A percentile compares a stretch with the other conserved stretches of the same genome.
Conservation (phyloP, 2,113 vertebrate genomes). For the Gorsachius goisagi region DNA sequence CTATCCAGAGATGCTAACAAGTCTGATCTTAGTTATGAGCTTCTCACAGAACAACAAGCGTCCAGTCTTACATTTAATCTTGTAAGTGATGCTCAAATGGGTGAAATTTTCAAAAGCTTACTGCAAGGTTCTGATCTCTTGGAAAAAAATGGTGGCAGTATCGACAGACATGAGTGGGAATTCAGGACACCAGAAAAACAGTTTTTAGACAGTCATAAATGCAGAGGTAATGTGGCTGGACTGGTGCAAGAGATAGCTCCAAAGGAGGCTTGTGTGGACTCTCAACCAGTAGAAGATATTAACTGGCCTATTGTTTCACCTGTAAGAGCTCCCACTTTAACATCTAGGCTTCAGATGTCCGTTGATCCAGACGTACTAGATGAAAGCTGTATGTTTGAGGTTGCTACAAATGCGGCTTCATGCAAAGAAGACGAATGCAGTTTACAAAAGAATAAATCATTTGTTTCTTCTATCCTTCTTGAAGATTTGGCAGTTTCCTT, state of each 20-base stretch:
- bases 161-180: constrained; percentile 80
- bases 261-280: constrained; percentile 70
- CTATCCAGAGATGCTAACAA: constrained; percentile 73
- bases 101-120: constrained; percentile 95
- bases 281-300: constrained; percentile 72
- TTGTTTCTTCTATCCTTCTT: constrained; percentile 84
- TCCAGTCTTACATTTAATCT: constrained; percentile 94
- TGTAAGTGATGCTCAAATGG: constrained; percentile 95
- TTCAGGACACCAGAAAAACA: constrained; percentile 86
- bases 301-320: constrained; percentile 87
- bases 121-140: constrained; percentile 91
- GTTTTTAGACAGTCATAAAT: constrained; percentile 67
- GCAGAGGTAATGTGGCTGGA: constrained; percentile 33
- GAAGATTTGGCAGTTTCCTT: constrained; percentile 96
- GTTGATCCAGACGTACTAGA: constrained; percentile 89
- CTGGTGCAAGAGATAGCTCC: constrained; percentile 67
- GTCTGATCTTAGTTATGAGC: constrained; percentile 83
- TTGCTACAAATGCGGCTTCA: constrained; percentile 72
- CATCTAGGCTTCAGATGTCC: constrained; percentile 68
- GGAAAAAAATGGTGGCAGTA: constrained; percentile 71
- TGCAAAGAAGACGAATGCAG: constrained; percentile 62
- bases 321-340: constrained; percentile 72
- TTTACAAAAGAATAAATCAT: constrained; percentile 70
- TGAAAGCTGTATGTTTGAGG: constrained; percentile 93
- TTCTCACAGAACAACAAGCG: constrained; percentile 91